A percentile compares a stretch with the other conserved stretches of the same genome.
These are phyloP conservation scores for Sisor rabdophorus DNA, from an alignment of 2,113 vertebrate genomes.

Conservation along the genomic window DNA sequence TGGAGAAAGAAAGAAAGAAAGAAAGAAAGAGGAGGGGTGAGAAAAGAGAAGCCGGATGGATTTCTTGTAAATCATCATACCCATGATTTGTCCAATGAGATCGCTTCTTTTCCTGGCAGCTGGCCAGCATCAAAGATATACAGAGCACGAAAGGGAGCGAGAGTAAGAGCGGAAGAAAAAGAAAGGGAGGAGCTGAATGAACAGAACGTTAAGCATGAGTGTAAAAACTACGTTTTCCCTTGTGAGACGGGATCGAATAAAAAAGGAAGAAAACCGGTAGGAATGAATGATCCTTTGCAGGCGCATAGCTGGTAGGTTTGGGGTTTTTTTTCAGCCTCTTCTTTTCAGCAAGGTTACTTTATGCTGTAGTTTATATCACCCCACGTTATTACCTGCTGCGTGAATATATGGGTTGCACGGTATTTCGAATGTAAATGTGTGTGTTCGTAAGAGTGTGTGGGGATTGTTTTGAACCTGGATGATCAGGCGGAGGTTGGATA, in stretches of 20 bases:
- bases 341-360: background rate
- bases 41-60: conserved; percentile 64
- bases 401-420: background rate
- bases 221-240: background rate
- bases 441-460: background rate
- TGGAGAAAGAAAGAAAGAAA: conserved; percentile 11
- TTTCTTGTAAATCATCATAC: conserved; percentile 75
- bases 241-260: background rate
- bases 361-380: background rate
- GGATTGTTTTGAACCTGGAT: background rate
- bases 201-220: conserved; percentile 17
- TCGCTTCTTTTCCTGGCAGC: conserved; percentile 54
- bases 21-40: conserved; percentile 37
- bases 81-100: conserved; percentile 48
- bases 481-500: conserved; percentile 4
- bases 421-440: background rate
- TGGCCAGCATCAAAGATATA: conserved; percentile 44
- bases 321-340: background rate
- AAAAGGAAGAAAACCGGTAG: background rate
- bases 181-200: conserved; percentile 13
- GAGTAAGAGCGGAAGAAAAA: conserved; percentile 28
- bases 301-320: conserved; percentile 21
- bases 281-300: conserved; percentile 15
- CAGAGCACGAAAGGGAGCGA: conserved; percentile 24
- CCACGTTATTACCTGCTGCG: background rate